Conservation (phyloP, 2,113 vertebrate genomes). For the Ailuropoda melanoleuca region DNA sequence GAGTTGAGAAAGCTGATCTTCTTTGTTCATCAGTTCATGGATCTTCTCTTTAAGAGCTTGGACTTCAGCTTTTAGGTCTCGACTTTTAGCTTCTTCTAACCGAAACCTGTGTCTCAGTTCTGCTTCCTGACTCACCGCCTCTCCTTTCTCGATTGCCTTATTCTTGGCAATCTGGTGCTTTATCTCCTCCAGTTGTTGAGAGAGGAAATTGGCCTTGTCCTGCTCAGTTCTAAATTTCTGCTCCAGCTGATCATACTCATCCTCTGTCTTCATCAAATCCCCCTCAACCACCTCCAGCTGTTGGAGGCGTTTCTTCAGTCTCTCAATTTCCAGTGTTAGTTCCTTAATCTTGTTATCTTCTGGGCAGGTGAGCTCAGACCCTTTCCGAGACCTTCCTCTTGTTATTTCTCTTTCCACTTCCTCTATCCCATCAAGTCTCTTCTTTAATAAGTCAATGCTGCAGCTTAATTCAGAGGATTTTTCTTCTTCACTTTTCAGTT, state of each 20-base stretch:
- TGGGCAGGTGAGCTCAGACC: conserved; percentile 81
- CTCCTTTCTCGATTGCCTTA: conserved; percentile 95
- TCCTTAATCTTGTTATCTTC: conserved; percentile 93
- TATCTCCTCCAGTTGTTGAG: conserved; percentile 93
- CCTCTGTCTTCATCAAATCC: conserved; percentile 97
- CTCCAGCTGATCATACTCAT: conserved; percentile 95
- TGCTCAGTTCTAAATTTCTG: conserved; percentile 95
- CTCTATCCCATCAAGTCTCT: conserved; percentile 89
- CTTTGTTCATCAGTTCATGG: conserved; percentile 97
- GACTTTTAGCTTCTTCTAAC: conserved; percentile 91
- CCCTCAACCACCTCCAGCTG: conserved; percentile 96
- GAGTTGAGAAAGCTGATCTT: conserved; percentile 96
- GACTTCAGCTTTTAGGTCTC: conserved; percentile 92
- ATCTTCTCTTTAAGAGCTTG: conserved; percentile 97
- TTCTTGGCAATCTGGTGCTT: conserved; percentile 92
- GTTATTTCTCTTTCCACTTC: conserved; percentile 87
- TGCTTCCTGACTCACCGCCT: conserved; percentile 90
- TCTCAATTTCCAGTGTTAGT: conserved; percentile 91
- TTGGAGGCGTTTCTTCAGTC: conserved; percentile 92
- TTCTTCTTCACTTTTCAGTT: conserved; percentile 90
- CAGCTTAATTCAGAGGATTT: conserved; percentile 87
- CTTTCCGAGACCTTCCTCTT: conserved; percentile 83
- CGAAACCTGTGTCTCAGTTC: conserved; percentile 91
- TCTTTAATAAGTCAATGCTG: conserved; percentile 88
- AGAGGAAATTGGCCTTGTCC: conserved; percentile 93